Evolutionary conservation across 2,797 vertebrate genomes (phyloP).

Genomic region (Odontamblyopus rebecca): DNA sequence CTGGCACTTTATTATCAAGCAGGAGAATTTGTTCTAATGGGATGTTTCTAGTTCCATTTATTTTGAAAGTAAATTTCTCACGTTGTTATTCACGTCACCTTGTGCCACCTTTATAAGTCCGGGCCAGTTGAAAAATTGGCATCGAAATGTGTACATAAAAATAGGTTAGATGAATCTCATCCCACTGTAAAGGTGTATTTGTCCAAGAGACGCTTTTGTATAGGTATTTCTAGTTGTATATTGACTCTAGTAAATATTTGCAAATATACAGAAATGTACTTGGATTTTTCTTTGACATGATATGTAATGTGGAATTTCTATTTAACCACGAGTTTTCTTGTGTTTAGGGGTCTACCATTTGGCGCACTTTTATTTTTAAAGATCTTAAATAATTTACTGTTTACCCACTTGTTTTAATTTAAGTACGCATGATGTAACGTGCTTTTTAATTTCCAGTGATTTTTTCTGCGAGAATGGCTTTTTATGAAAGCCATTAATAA

Average conservation of each 20-base stretch:
- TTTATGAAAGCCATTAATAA: constrained; percentile 83
- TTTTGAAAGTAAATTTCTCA: constrained; percentile 51
- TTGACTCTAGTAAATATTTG: constrained; percentile 98
- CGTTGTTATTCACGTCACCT: constrained; percentile 58
- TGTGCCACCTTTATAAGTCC: constrained; percentile 57
- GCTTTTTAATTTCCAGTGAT: constrained; percentile 90
- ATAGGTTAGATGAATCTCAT: constrained; percentile 87
- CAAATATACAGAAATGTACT: constrained; percentile 95
- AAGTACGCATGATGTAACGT: constrained; percentile 97
- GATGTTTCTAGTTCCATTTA: constrained; percentile 43
- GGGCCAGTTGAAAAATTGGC: constrained; percentile 59
- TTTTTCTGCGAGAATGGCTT: constrained; percentile 81
- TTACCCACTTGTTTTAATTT: constrained; percentile 92
- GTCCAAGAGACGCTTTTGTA: constrained; percentile 98
- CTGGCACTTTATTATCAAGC: constrained; percentile 84
- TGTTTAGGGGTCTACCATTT: constrained; percentile 86
- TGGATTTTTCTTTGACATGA: constrained; percentile 84
- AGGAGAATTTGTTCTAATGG: constrained; percentile 49
- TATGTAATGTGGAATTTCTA: constrained; percentile 88
- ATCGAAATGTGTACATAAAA: constrained; percentile 81
- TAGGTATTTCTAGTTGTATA: constrained; percentile 99
- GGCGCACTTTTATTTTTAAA: constrained; percentile 90
- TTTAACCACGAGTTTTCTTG: constrained; percentile 87
- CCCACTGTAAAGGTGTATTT: constrained; percentile 89
- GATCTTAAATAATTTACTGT: constrained; percentile 91